These are phyloP conservation scores for Otolemur crassicaudatus DNA, from an alignment of 2,797 vertebrate species.

Conservation along the genomic window DNA sequence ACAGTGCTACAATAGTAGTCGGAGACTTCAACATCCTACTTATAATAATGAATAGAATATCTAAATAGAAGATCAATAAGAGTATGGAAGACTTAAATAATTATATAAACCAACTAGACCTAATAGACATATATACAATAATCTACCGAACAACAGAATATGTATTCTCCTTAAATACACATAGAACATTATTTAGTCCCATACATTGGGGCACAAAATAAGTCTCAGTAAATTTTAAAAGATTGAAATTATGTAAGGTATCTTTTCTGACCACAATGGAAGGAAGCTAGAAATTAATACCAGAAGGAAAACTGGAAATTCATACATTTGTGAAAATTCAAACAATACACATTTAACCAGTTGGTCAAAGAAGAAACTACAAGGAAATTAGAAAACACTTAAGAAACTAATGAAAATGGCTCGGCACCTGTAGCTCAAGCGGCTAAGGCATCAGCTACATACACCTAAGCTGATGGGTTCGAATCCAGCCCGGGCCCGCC, in stretches of 20 bases:
- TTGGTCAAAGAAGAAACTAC: not conserved
- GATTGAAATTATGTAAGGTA: not conserved
- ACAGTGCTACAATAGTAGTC: not conserved
- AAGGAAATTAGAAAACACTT: constrained; percentile 30
- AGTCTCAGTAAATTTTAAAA: not conserved
- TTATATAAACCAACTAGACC: not conserved
- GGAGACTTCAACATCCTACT: not conserved
- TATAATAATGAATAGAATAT: not conserved
- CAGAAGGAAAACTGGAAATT: constrained; percentile 34
- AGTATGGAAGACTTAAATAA: not conserved
- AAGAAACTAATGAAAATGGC: constrained; percentile 2
- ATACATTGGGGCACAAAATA: not conserved
- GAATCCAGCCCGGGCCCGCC: too few species aligned
- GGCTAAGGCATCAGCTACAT: too few species aligned
- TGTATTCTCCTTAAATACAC: not conserved
- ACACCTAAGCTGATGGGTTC: too few species aligned
- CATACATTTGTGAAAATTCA: not conserved
- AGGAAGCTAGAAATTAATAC: constrained; percentile 21
- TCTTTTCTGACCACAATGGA: not conserved
- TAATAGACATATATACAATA: not conserved
- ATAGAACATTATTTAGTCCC: not conserved
- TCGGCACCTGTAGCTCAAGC: too few species aligned
- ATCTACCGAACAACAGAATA: not conserved
- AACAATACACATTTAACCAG: not conserved
- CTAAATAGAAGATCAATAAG: not conserved